Evolutionary conservation across 2,888 invertebrate genomes (phyloP).

Genomic region (Lutraria lutraria): DNA sequence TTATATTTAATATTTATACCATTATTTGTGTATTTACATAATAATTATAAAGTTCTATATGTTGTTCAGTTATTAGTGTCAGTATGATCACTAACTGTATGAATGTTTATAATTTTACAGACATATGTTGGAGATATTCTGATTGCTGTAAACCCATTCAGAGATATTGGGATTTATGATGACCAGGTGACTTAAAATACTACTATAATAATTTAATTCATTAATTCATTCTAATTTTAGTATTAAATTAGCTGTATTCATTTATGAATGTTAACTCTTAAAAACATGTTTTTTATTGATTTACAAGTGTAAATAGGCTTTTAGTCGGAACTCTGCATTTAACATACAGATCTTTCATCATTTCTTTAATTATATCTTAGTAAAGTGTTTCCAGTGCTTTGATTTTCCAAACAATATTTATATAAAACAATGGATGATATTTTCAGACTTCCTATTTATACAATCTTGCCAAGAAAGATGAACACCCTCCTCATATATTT

Average conservation of each 20-base stretch:
- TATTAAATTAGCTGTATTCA: too few relatives aligned
- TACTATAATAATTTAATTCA: background rate
- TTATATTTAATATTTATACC: too few relatives aligned
- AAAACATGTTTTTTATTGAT: too few relatives aligned
- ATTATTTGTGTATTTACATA: background rate
- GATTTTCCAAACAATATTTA: background rate
- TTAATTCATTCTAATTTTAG: background rate
- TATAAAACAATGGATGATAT: background rate
- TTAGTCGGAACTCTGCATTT: too few relatives aligned
- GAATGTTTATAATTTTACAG: slow-evolving; percentile 73
- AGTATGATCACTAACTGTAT: background rate
- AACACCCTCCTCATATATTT: slow-evolving; percentile 85
- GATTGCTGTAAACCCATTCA: slow-evolving; percentile 85
- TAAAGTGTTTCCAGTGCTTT: background rate
- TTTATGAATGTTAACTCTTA: too few relatives aligned
- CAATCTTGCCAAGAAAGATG: slow-evolving; percentile 76
- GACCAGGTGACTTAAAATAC: slow-evolving; percentile 79
- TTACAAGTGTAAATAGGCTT: too few relatives aligned
- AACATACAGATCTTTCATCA: too few relatives aligned
- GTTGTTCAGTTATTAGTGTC: background rate
- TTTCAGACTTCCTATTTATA: slow-evolving; percentile 77
- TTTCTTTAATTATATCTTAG: too few relatives aligned
- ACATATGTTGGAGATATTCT: slow-evolving; percentile 86
- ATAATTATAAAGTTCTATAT: too few relatives aligned
- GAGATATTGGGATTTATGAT: slow-evolving; percentile 83